Percentiles rank a stretch among this genome's conserved stretches.
These are phyloP conservation scores for Huso huso DNA, from an alignment of 2,797 vertebrate genomes.

Conservation along the genomic window DNA sequence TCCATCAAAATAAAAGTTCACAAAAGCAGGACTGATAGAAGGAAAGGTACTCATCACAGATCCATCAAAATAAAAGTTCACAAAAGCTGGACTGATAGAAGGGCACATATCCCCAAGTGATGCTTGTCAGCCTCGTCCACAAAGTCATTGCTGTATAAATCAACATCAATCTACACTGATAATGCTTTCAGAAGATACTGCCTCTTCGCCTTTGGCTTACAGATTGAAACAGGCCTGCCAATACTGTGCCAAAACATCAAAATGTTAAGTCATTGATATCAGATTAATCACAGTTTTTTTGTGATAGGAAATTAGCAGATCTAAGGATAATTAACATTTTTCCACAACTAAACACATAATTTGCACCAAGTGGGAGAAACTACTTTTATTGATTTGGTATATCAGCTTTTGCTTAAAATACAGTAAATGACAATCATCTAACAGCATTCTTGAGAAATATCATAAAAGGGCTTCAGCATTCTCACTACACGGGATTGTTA, in stretches of 20 bases:
- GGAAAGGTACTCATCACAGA: background rate
- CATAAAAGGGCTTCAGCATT: too few relatives aligned
- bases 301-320: too few relatives aligned
- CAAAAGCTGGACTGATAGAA: background rate
- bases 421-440: background rate
- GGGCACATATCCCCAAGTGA: background rate
- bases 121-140: background rate
- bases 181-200: background rate
- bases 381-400: background rate
- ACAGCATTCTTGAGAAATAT: background rate
- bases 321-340: too few relatives aligned
- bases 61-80: background rate
- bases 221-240: too few relatives aligned
- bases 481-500: too few relatives aligned
- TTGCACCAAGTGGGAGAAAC: background rate
- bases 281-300: too few relatives aligned
- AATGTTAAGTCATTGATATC: too few relatives aligned
- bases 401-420: background rate
- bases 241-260: too few relatives aligned
- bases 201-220: too few relatives aligned
- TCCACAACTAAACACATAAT: background rate
- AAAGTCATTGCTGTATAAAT: constrained; percentile 1
- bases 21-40: background rate
- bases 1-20: background rate
- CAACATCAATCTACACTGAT: background rate